A percentile compares a stretch with the other conserved stretches of the same genome.
Conservation (phyloP, 2,797 vertebrate genomes). For the Leptoclinus maculatus region DNA sequence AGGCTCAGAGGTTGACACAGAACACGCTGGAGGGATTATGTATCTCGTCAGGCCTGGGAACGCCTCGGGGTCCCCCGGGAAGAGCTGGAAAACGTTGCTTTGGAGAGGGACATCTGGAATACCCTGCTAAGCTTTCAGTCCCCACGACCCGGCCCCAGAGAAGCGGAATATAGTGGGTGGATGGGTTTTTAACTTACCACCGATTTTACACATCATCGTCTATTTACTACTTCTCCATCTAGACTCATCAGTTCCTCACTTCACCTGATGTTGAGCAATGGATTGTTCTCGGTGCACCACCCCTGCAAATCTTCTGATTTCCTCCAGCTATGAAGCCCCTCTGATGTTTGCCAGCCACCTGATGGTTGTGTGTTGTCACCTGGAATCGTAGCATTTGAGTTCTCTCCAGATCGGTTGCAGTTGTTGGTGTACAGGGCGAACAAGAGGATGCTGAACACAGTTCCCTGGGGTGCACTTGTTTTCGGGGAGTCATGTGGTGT, state of each 20-base stretch:
- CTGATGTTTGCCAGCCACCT: conserved; percentile 1
- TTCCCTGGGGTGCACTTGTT: neutral
- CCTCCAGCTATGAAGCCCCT: neutral
- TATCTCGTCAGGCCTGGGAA: no score
- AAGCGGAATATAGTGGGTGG: neutral
- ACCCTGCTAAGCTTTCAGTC: neutral
- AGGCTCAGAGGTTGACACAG: no score
- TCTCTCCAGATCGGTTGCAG: no score
- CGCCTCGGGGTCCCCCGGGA: neutral
- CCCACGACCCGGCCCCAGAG: neutral
- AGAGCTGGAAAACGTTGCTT: neutral
- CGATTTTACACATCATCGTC: neutral
- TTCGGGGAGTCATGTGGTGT: no score
- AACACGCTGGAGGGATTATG: neutral
- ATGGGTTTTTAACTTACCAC: no score
- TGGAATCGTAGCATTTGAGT: neutral
- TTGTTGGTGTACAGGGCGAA: neutral
- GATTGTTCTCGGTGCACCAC: no score
- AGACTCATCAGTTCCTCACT: no score
- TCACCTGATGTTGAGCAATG: no score
- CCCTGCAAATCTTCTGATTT: neutral
- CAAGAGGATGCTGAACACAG: neutral
- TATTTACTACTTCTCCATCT: neutral
- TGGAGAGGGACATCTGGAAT: neutral
- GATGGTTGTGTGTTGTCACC: neutral